Evolutionary conservation across 2,113 vertebrate genomes (phyloP), one percentile per base, ranked within the genome.

Genomic region (Aegithalos caudatus): DNA sequence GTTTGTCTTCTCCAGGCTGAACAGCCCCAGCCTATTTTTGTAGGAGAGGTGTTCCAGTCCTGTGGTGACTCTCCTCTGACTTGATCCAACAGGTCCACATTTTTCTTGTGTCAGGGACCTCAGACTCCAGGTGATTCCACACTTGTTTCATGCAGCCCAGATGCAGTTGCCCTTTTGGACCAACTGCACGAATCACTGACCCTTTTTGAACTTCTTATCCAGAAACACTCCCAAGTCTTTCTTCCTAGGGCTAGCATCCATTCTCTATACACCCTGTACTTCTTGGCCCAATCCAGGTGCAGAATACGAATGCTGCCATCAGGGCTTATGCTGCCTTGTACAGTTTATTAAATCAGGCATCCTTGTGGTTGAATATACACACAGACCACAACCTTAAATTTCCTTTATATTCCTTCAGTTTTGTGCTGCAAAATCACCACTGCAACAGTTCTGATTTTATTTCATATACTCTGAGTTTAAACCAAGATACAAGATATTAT

Each of bases 101-200:
- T 37, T 21, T 58, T 21, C 11, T 51, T 37, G 27, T 27, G 27
- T 5, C 28, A 12, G 3, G 35, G 20, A 17, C 4, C 16, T 16
- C 25, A 5, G 25, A 50, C 11, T 35, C 18, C 42, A 29, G 35
- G 31, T 40, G 13, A 16, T 40, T n/a, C 48, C 35, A 48, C 42
- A 16, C 12, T 57, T 1, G 0, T 48, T 74, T 57, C 35, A 11
- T n/a, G 35, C 15, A 57, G 42, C 25, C 20, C 12, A 57, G 70
- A 56, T 66, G 35, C 7, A 20, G 12, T 1, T 57, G 42, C 20
- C 35, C 20, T 57, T 35, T 35, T 31, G 44, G 14, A 20, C 24
- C 25, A 50, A 40, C n/a, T n/a, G 10, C 0, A 0, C 3, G 15
- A 11, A 10, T 35, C 37, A 51, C 11, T 66, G 61, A 66, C 20